Evolutionary conservation across 2,888 invertebrate genomes (phyloP), one percentile per base, ranked within the genome.

Genomic region (Megaustenia siamemsis): DNA sequence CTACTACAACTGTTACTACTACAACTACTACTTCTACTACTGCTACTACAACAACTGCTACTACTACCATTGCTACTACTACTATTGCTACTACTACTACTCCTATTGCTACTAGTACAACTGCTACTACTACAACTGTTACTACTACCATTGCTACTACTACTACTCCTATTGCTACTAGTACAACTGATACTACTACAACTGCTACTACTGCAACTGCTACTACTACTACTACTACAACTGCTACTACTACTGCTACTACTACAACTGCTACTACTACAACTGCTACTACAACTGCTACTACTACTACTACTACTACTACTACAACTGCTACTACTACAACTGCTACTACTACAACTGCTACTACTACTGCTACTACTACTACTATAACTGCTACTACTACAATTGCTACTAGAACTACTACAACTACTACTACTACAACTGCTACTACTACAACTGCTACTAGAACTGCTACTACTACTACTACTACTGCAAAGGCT

Each of bases 381-480:
- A 71, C 71, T 71, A 82, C 69, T 49, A 71, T 56, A 49, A 71
- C 82, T 49, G 71, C 71, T 69, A 81, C 81, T 69, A 81, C 81
- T 69, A 49, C 69, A 66, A 71, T 24, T 53, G 71, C 82, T 12
- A 71, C 53, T 53, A 71, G 71, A 66, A 35, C 71, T 71, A 82
- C 82, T 71, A 71, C 82, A 49, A 71, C 82, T 71, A 71, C 82
- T 71, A 82, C 71, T 71, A 71, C 45, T 71, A 71, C 82, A 66
- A 71, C 82, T 49, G 28, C 53, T 71, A 71, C 82, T 71, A 82
- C 82, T 71, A 49, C 82, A 6, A 69, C 69, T 24, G 32, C 21
- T 43, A 82, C 82, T 49, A 71, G 68, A 43, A 82, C 82, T 71
- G 71, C 82, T 71, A 82, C 82, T 49, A 71, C 71, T 71, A 82